Base-by-base conservation (phyloP, 2,113 vertebrate species). In the Charadrius vociferus region DNA sequence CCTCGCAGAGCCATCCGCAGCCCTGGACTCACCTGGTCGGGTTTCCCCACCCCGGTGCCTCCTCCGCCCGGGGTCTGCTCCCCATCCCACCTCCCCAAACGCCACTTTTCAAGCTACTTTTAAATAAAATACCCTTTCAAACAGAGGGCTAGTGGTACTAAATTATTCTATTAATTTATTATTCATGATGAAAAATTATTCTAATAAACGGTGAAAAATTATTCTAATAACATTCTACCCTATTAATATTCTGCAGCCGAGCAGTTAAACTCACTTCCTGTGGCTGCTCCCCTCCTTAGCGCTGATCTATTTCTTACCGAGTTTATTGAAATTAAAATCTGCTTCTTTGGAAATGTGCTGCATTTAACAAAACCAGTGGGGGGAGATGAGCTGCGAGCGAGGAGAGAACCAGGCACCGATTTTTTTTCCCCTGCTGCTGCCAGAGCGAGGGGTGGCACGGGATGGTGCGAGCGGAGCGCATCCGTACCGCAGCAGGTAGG, bases 131-230 rank as follows among this genome's bases (percentile, higher is more conserved):
- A 71, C 80, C 45, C 71, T 85, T 94, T 96, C 85, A 96, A 82
- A 81, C 47, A 41, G 84, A n/a, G 62, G 92, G 82, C 77, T 96
- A n/a, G 34, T 5, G 45, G 81, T 55, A 58, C 78, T 95, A 86
- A 95, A 97, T 96, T 94, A 97, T 90, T 93, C 97, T 91, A 96
- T 97, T 97, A 92, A 96, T 97, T 98, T 97, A 97, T 98, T 97
- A 97, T 97, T 97, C 98, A 97, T 97, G 96, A 95, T 96, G 97
- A 97, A 97, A 97, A 97, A 96, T 95, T 91, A 96, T 95, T 97
- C 97, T 97, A 97, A 97, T 97, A 97, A 95, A 97, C 80, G 92
- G 86, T 97, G 97, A 97, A 97, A 98, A 98, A 97, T 95, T 95
- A 96, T 96, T 97, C 97, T 97, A 97, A 98, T 97, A 97, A 95